phyloP scores from a whole-genome alignment of 2,797 vertebrate genomes.

The Vespertilio murinus region DNA sequence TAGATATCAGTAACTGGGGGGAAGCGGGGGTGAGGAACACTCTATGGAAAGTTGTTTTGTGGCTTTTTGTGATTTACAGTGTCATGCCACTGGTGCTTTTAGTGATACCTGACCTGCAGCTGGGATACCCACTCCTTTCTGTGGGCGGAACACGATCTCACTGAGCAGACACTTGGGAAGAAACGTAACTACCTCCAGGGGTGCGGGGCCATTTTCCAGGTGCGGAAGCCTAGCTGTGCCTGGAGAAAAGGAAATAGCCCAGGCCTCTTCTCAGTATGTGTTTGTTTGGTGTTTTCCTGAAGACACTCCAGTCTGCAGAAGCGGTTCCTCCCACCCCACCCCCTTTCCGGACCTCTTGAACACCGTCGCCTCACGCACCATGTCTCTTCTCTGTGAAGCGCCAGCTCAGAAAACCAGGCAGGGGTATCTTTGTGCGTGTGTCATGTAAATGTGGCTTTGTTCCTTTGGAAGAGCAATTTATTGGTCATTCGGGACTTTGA shows the following conservation, averaged over 20 bases:
- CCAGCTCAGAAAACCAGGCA: neutral
- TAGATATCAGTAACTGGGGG: too few relatives aligned
- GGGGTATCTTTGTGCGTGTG: neutral
- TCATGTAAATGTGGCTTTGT: neutral
- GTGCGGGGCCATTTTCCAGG: neutral
- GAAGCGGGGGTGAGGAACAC: too few relatives aligned
- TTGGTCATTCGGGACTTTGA: constrained; percentile 1
- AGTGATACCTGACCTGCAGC: neutral
- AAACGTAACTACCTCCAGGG: neutral
- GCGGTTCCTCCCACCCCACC: too few relatives aligned
- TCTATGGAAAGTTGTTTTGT: neutral
- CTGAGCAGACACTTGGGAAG: neutral
- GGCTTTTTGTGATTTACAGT: neutral
- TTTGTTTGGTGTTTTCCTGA: too few relatives aligned
- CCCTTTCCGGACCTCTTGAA: neutral
- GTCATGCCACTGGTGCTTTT: neutral
- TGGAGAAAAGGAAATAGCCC: neutral
- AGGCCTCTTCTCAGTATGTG: too few relatives aligned
- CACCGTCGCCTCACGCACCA: neutral
- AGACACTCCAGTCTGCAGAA: neutral
- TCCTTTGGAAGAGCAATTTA: neutral
- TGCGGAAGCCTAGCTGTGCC: neutral
- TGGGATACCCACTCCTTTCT: neutral
- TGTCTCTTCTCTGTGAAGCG: neutral
- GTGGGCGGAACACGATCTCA: neutral